These are phyloP conservation scores for Eristalis pertinax DNA, from an alignment of 2,888 invertebrate species.

Conservation along the genomic window DNA sequence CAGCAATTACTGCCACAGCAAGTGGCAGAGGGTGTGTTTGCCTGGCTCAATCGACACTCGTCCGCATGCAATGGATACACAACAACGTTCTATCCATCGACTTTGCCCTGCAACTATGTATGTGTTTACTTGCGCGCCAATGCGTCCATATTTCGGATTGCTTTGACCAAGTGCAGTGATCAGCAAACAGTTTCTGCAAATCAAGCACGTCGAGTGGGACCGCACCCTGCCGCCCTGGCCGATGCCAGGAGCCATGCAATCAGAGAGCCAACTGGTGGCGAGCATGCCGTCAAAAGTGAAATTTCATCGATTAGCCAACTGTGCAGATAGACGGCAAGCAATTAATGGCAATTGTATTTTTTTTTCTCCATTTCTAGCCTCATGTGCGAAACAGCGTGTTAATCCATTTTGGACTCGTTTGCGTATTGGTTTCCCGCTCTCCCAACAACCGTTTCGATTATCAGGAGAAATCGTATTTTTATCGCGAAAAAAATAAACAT, in stretches of 20 bases:
- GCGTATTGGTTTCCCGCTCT: slow-evolving; percentile 14
- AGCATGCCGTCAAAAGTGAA: slow-evolving; percentile 59
- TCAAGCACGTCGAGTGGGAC: slow-evolving; percentile 49
- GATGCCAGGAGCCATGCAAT: not conserved
- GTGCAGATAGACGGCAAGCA: slow-evolving; percentile 41
- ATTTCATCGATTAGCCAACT: slow-evolving; percentile 66
- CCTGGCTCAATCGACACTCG: not conserved
- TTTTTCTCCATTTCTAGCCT: no score
- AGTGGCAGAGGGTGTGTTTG: not conserved
- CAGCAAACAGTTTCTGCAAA: slow-evolving; percentile 62
- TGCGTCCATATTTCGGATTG: slow-evolving; percentile 46
- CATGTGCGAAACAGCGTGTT: not conserved
- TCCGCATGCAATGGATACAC: slow-evolving; percentile 3
- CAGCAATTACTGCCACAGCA: not conserved
- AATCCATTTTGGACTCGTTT: slow-evolving; percentile 36
- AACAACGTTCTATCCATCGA: slow-evolving; percentile 28
- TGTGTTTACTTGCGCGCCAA: slow-evolving; percentile 38
- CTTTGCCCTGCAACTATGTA: not conserved
- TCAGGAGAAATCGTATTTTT: slow-evolving; percentile 19
- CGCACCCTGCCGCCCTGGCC: not conserved
- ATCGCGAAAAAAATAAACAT: slow-evolving; percentile 17
- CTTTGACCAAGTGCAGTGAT: slow-evolving; percentile 49
- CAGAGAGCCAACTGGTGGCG: slow-evolving; percentile 9
- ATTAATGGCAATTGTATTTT: slow-evolving; percentile 44
- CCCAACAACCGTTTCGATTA: slow-evolving; percentile 45